Conservation (phyloP, 2,888 invertebrate species). For the Hypolimnas misippus region DNA sequence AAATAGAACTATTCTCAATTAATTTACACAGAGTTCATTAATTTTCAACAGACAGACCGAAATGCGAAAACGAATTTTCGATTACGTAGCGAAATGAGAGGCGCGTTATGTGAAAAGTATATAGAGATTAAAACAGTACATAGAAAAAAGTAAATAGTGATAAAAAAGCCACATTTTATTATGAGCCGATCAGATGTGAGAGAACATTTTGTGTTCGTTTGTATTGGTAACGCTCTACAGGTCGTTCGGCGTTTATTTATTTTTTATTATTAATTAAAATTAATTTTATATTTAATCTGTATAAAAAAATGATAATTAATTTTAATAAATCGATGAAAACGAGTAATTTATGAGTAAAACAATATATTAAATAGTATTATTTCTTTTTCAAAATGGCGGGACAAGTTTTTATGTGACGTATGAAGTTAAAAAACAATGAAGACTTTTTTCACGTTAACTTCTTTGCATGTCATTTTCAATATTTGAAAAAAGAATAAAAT, state of each 20-base stretch:
- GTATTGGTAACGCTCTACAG: conserved; percentile 62
- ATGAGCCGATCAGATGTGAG: conserved; percentile 75
- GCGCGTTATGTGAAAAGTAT: conserved; percentile 50
- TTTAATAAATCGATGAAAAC: not conserved
- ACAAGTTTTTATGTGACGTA: not conserved
- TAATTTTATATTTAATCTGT: not conserved
- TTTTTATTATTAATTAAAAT: conserved; percentile 44
- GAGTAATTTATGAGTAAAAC: no score
- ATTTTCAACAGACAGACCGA: conserved; percentile 24
- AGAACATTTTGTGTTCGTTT: conserved; percentile 63
- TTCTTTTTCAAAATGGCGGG: no score
- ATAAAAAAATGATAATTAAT: not conserved
- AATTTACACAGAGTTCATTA: not conserved
- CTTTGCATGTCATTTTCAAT: not conserved
- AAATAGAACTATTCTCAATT: not conserved
- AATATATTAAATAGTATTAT: no score
- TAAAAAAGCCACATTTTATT: conserved; percentile 83
- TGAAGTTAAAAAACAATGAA: not conserved
- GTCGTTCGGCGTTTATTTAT: conserved; percentile 46
- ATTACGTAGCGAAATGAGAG: conserved; percentile 45
- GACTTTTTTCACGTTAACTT: not conserved
- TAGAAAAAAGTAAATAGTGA: conserved; percentile 83
- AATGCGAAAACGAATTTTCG: conserved; percentile 22
- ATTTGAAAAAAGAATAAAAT: conserved; percentile 30
- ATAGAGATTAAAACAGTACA: conserved; percentile 65